Evolutionary conservation across 2,797 vertebrate genomes (phyloP), one percentile per base, ranked within the genome.

Genomic region (Protonibea diacanthus): DNA sequence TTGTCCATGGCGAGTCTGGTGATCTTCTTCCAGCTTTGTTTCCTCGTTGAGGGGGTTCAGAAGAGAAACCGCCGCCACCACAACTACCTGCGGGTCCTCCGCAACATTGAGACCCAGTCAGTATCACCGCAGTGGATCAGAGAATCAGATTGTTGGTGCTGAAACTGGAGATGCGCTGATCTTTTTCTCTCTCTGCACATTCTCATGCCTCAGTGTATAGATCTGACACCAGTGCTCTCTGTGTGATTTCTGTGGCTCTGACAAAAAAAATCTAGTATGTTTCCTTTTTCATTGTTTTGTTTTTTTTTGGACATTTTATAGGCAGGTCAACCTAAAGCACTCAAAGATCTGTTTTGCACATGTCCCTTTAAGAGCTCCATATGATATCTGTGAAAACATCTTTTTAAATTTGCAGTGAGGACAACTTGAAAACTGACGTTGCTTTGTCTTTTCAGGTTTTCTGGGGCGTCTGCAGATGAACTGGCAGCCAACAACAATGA

Each of bases 1-100:
- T 20, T 98, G 61, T 98, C 97, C 0, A 97, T 97, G 97, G 97
- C 97, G 0, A 98, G 97, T 89, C 88, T 97, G 73, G 96, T 97
- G 89, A 97, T 97, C 77, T 97, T 97, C 66, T 97, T 97, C 96
- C 97, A 97, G 91, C 94, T 97, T 67, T 96, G 96, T 1, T 97
- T 97, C 82, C 94, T 97, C 27, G 96, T 97, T 51, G 96, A 97
- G 0, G 97, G 97, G 86, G 95, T 98, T 5, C 97, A 97, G 62
- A 94, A 96, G 11, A 92, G 96, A 7, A 94, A 97, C 59, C 94
- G 96, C 21, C 95, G 97, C 23, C 97, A 97, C 88, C 97, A 97
- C 88, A 97, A 97, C 90, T 97, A 97, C 59, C 87, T 98, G 83
- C 95, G 95, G 29, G 57, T 68, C 14, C 56, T 68, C 2, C 57